phyloP scores from a whole-genome alignment of 2,888 invertebrate species.

The Arge pagana region DNA sequence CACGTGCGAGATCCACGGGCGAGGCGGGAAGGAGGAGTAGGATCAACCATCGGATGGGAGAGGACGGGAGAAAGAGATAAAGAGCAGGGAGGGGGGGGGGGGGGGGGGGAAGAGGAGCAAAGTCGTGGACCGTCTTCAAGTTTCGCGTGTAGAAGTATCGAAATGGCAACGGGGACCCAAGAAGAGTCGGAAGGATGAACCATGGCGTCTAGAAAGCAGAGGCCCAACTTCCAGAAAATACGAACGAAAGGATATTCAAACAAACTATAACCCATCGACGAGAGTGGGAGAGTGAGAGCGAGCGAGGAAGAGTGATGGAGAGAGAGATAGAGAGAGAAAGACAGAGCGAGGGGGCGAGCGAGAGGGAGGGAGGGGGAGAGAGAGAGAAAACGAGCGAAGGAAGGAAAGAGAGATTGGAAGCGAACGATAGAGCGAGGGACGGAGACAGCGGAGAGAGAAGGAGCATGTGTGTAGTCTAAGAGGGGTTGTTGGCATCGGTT shows the following conservation, averaged over 20 bases:
- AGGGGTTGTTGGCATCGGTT: slow-evolving; percentile 18
- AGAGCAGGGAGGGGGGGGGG: slow-evolving; percentile 36
- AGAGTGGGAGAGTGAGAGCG: no score
- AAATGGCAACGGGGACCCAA: neutral
- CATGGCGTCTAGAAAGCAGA: no score
- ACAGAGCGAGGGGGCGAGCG: neutral
- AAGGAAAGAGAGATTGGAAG: neutral
- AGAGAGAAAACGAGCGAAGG: slow-evolving; percentile 4
- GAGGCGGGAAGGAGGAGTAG: neutral
- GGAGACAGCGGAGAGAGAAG: neutral
- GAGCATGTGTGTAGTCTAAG: neutral
- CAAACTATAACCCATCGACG: no score
- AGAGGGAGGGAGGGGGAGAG: neutral
- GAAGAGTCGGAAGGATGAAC: no score
- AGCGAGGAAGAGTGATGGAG: no score
- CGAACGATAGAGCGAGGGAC: neutral
- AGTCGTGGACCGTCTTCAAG: slow-evolving; percentile 6
- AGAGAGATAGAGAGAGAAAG: neutral
- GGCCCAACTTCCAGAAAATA: no score
- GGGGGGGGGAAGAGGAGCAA: slow-evolving; percentile 35
- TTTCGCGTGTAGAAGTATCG: neutral
- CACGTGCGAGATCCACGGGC: neutral
- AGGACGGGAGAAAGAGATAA: slow-evolving; percentile 25
- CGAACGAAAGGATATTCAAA: no score
- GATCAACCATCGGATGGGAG: slow-evolving; percentile 9